Evolutionary conservation across 1,140 invertebrate genomes (phyloP), one percentile per base, ranked within the genome.

Genomic region (Papilio glaucus): DNA sequence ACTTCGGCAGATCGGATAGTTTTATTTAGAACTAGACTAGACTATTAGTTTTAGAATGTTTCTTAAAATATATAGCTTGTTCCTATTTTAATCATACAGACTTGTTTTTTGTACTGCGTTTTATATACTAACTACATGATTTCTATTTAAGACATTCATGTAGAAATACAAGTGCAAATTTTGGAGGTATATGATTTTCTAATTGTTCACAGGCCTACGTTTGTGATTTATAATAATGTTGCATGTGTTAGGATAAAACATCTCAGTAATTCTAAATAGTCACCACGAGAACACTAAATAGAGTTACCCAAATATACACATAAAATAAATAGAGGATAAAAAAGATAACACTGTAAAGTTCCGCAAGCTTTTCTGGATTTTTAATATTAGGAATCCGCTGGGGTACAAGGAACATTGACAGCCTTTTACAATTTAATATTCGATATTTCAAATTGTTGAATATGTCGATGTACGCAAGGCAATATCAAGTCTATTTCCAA

Each of bases 401-500:
- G 13, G 13, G 13, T 1, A 41, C 12, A 33, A 33, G 29, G 29
- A 33, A 6, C 13, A 13, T 41, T 41, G 39, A 41, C 12, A 41
- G 12, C 13, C 10, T 41, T 13, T 49, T 49, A 6, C 7, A 18
- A 8, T 49, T 18, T 18, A 18, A 10, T 49, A 18, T 49, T 18
- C 8, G 21, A 18, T 45, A 7, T 9, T 29, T 5, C 1, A 38
- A 65, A 65, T 18, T 24, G 18, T 24, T 10, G 37, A 65, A 9
- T 18, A 3, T 12, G 21, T 9, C 10, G 3, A 26, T 21, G 12
- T 26, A 57, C 9, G 0, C 49, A 26, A 26, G 10, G 49, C 18
- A 24, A 57, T 24, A 24, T 24, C 9, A 69, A 69, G 67, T 69
- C 21, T 69, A 69, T 69, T 69, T 53, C 26, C 26, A 49, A 49